These are phyloP conservation scores for Ophion obscuratus DNA, from an alignment of 2,888 invertebrate species.

Conservation along the genomic window DNA sequence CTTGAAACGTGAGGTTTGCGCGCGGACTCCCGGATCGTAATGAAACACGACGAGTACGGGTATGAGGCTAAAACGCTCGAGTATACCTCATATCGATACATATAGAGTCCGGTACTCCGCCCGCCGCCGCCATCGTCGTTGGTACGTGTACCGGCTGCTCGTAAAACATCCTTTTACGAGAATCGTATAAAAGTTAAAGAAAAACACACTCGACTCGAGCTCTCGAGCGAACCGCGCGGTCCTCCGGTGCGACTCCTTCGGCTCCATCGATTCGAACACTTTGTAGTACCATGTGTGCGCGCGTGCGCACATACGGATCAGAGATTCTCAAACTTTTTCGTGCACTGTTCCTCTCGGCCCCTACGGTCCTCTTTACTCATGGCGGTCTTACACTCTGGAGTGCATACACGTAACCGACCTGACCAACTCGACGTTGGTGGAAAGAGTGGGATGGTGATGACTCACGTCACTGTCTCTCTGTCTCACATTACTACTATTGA, in stretches of 20 bases:
- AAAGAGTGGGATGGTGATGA: too few species aligned
- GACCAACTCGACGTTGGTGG: too few species aligned
- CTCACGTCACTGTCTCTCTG: too few species aligned
- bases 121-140: slow-evolving; percentile 38
- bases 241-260: slow-evolving; percentile 3
- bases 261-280: slow-evolving; percentile 42
- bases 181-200: slow-evolving; percentile 76
- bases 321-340: too few species aligned
- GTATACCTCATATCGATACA: slow-evolving; percentile 33
- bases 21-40: slow-evolving; percentile 35
- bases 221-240: slow-evolving; percentile 20
- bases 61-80: slow-evolving; percentile 45
- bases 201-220: slow-evolving; percentile 52
- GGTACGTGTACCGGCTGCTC: slow-evolving; percentile 70
- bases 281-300: slow-evolving; percentile 12
- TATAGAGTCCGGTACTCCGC: slow-evolving; percentile 16
- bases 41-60: slow-evolving; percentile 53
- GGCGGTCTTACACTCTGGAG: too few species aligned
- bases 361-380: too few species aligned
- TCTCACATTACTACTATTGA: too few species aligned
- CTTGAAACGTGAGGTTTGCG: background rate
- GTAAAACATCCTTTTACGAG: slow-evolving; percentile 78
- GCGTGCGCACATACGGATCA: background rate
- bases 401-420: too few species aligned
- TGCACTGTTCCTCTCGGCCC: too few species aligned